Evolutionary conservation across 2,797 vertebrate genomes (phyloP).

Genomic region (Lagodon rhomboides): DNA sequence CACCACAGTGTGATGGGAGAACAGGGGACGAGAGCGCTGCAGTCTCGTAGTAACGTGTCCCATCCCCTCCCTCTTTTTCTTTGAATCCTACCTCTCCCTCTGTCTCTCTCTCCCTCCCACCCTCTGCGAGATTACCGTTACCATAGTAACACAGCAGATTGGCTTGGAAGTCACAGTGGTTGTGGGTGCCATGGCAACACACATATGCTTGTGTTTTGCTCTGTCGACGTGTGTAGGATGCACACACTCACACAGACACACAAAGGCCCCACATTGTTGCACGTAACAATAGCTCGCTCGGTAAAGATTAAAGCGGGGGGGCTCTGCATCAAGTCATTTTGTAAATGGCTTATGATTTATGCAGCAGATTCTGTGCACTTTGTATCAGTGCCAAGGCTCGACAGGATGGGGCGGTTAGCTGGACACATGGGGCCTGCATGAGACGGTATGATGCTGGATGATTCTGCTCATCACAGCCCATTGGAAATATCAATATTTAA

Average conservation of each 20-base stretch:
- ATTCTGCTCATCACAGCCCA: slow-evolving; percentile 46
- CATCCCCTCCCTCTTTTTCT: slow-evolving; percentile 40
- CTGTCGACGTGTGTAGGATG: slow-evolving; percentile 50
- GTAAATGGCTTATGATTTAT: slow-evolving; percentile 81
- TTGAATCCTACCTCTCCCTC: slow-evolving; percentile 42
- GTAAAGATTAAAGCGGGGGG: slow-evolving; percentile 67
- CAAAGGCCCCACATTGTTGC: slow-evolving; percentile 35
- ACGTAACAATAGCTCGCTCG: slow-evolving; percentile 42
- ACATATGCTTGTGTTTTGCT: slow-evolving; percentile 78
- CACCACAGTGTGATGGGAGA: slow-evolving; percentile 19
- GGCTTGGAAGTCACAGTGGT: slow-evolving; percentile 80
- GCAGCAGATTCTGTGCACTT: slow-evolving; percentile 72
- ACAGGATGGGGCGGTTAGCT: slow-evolving; percentile 55
- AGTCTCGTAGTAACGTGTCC: slow-evolving; percentile 53
- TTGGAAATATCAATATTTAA: slow-evolving; percentile 68
- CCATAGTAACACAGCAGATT: slow-evolving; percentile 84
- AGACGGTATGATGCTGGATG: slow-evolving; percentile 47
- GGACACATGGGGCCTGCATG: slow-evolving; percentile 55
- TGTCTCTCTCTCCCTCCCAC: slow-evolving; percentile 58
- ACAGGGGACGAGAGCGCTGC: slow-evolving; percentile 24
- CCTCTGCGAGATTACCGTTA: slow-evolving; percentile 83
- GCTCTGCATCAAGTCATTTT: slow-evolving; percentile 65
- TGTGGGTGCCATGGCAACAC: slow-evolving; percentile 85
- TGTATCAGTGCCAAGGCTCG: slow-evolving; percentile 62
- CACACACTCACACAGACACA: slow-evolving; percentile 27